Percentiles rank a stretch among this genome's conserved stretches.
These are phyloP conservation scores for Drosophila cyrtoloma DNA, from an alignment of 2,888 invertebrate species.

Conservation along the genomic window DNA sequence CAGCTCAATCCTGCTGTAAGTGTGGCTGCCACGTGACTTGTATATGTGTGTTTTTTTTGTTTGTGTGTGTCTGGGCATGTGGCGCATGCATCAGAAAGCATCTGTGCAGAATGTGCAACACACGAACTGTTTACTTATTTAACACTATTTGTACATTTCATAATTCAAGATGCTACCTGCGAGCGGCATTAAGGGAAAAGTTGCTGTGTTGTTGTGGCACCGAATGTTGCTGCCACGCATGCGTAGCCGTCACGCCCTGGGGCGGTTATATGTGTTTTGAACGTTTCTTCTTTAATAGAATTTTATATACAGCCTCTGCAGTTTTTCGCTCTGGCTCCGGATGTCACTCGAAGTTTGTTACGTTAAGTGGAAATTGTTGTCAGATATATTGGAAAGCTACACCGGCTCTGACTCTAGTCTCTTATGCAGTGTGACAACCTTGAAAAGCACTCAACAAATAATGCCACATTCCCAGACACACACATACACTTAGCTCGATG, in stretches of 20 bases:
- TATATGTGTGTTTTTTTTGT: constrained; percentile 32
- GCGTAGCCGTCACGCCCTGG: constrained; percentile 60
- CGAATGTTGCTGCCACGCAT: constrained; percentile 59
- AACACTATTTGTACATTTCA: constrained; percentile 76
- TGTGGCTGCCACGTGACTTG: constrained; percentile 63
- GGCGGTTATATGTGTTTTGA: constrained; percentile 20
- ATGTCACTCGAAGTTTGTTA: constrained; percentile 42
- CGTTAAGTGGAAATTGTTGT: constrained; percentile 71
- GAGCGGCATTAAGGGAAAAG: constrained; percentile 14
- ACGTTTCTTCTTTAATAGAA: constrained; percentile 9
- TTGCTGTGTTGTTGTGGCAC: constrained; percentile 15
- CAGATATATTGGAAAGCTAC: constrained; percentile 37
- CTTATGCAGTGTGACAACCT: constrained; percentile 55
- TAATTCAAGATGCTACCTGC: constrained; percentile 51
- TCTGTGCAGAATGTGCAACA: constrained; percentile 48
- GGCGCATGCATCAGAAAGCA: constrained; percentile 40
- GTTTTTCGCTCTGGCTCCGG: constrained; percentile 13
- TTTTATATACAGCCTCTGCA: constrained; percentile 1
- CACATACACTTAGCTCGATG: not conserved
- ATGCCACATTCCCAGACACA: constrained; percentile 14
- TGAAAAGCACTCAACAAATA: constrained; percentile 77
- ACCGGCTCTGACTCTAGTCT: constrained; percentile 35
- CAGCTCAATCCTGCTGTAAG: constrained; percentile 1
- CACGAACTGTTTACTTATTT: constrained; percentile 74
- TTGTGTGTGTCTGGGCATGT: constrained; percentile 10